phyloP scores from a whole-genome alignment of 2,888 invertebrate genomes.

The Rugalucina vietnamica region DNA sequence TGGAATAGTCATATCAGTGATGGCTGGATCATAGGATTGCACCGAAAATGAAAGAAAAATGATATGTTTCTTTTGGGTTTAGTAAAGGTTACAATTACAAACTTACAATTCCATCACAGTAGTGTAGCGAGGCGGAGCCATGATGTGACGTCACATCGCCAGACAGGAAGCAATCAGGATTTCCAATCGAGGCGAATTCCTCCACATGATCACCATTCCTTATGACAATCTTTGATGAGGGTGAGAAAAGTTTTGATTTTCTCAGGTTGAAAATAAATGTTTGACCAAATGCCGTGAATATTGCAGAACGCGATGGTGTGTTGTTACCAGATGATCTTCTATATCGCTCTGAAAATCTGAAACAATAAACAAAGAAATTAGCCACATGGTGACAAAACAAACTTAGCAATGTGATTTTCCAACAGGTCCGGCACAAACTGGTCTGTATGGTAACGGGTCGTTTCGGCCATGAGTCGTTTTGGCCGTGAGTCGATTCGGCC shows the following conservation, averaged over 20 bases:
- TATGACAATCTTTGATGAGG: not conserved
- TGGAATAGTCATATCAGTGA: too few species aligned
- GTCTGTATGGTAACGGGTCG: too few species aligned
- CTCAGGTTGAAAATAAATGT: not conserved
- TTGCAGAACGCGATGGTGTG: not conserved
- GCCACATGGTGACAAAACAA: too few species aligned
- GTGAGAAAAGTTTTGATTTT: not conserved
- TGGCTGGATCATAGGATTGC: too few species aligned
- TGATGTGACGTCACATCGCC: not conserved
- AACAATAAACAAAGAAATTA: not conserved
- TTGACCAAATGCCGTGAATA: not conserved
- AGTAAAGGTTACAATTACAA: too few species aligned
- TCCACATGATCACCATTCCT: not conserved
- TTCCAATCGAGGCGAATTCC: not conserved
- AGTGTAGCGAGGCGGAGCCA: not conserved
- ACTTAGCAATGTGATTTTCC: too few species aligned
- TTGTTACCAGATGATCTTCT: not conserved
- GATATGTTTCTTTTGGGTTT: too few species aligned
- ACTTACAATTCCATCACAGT: slow-evolving; percentile 1
- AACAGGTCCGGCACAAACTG: too few species aligned
- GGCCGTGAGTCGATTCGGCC: too few species aligned
- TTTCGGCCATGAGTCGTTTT: too few species aligned
- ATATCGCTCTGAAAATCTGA: not conserved
- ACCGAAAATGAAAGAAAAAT: too few species aligned
- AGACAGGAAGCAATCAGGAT: not conserved